A percentile compares a stretch with the other conserved stretches of the same genome.
Conservation (phyloP, 2,113 vertebrate species). For the Piprites chloris region DNA sequence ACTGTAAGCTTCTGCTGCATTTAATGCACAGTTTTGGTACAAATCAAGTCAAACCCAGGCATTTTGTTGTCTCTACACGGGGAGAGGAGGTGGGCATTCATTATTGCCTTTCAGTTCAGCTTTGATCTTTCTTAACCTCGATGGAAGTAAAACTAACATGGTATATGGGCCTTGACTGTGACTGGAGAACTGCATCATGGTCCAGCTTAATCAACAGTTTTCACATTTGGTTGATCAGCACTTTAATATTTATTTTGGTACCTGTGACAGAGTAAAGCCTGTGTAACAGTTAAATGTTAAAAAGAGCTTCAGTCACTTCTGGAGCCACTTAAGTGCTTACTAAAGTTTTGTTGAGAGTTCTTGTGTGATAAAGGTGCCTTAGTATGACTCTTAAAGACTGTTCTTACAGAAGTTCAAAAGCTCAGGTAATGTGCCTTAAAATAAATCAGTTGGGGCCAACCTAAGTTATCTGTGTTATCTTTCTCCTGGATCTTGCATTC, state of each 20-base stretch:
- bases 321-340: background rate
- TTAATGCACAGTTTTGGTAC: background rate
- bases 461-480: background rate
- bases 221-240: background rate
- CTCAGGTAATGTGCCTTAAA: background rate
- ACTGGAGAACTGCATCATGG: background rate
- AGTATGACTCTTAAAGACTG: background rate
- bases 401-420: background rate
- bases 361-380: background rate
- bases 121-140: background rate
- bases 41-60: background rate
- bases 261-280: background rate
- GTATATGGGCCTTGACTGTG: background rate
- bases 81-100: background rate
- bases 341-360: background rate
- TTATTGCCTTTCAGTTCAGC: background rate
- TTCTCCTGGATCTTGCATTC: fast-evolving
- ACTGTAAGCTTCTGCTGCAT: background rate
- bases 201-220: background rate
- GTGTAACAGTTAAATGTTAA: background rate
- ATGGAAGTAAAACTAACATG: background rate
- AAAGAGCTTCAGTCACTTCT: background rate
- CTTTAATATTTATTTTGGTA: background rate
- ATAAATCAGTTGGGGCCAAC: background rate
- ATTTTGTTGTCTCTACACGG: fast-evolving